A percentile compares a stretch with the other conserved stretches of the same genome.
These are phyloP conservation scores for Trissolcus japonicus DNA, from an alignment of 2,888 invertebrate species.

Conservation along the genomic window DNA sequence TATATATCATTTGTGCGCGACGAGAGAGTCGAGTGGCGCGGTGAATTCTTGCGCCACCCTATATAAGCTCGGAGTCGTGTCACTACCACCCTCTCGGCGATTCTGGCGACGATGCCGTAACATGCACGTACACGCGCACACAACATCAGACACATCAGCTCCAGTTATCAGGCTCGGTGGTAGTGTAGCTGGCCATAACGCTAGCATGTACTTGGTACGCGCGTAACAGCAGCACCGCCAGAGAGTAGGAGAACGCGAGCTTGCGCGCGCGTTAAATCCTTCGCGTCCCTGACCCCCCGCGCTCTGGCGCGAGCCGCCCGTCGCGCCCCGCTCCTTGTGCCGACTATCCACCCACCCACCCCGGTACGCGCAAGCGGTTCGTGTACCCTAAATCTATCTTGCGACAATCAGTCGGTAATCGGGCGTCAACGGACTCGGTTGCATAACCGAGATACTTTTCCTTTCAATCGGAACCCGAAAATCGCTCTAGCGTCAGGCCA, in stretches of 20 bases:
- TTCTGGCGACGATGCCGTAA: constrained; percentile 45
- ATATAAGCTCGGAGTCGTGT: constrained; percentile 42
- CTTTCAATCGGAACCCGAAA: background rate
- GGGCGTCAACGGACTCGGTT: constrained; percentile 68
- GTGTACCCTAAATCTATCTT: constrained; percentile 69
- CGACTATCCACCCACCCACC: constrained; percentile 56
- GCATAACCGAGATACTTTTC: constrained; percentile 52
- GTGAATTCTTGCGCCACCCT: constrained; percentile 43
- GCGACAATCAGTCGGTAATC: constrained; percentile 71
- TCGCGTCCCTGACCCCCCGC: constrained; percentile 34
- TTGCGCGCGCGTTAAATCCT: constrained; percentile 57
- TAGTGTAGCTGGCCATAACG: constrained; percentile 56
- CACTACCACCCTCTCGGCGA: constrained; percentile 47
- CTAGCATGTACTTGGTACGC: constrained; percentile 55
- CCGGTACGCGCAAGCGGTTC: constrained; percentile 59
- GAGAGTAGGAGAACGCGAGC: constrained; percentile 58
- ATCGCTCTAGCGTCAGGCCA: background rate
- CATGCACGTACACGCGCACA: constrained; percentile 13
- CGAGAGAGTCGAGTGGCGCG: background rate
- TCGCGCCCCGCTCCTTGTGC: constrained; percentile 46
- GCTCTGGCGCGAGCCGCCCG: constrained; percentile 39
- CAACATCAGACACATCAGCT: constrained; percentile 32
- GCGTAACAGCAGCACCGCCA: constrained; percentile 54
- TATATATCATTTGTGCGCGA: constrained; percentile 3
- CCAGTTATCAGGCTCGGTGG: constrained; percentile 50